Percentiles rank a stretch among this genome's conserved stretches.
Evolutionary conservation across 2,797 vertebrate genomes (phyloP).

Genomic region (Pampus argenteus): DNA sequence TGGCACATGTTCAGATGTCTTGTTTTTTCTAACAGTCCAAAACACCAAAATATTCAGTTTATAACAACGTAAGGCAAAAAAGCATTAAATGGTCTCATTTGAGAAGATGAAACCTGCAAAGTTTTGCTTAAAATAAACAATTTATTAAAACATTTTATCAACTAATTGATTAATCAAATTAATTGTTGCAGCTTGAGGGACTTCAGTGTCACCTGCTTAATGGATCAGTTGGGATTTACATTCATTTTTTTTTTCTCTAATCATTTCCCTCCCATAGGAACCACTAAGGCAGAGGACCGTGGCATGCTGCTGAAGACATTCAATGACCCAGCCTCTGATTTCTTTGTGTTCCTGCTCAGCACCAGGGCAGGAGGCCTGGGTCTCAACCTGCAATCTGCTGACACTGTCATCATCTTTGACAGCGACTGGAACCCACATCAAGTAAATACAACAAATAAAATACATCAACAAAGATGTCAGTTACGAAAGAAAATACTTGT

Average conservation of each 20-base stretch:
- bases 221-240: background rate
- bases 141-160: background rate
- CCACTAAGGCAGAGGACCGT: slow-evolving; percentile 97
- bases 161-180: background rate
- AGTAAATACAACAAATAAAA: slow-evolving; percentile 72
- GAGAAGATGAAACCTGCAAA: no score
- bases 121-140: no score
- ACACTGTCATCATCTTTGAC: slow-evolving; percentile 97
- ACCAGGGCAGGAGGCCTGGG: slow-evolving; percentile 95
- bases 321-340: slow-evolving; percentile 92
- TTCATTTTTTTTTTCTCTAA: background rate
- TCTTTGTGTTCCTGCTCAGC: slow-evolving; percentile 97
- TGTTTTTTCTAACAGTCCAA: no score
- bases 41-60: no score
- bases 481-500: background rate
- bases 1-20: no score
- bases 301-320: slow-evolving; percentile 96
- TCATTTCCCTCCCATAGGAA: slow-evolving; percentile 81
- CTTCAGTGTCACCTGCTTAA: background rate
- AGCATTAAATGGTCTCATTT: no score
- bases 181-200: background rate
- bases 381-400: slow-evolving; percentile 96
- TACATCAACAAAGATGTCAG: background rate
- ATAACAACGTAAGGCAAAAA: no score
- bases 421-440: slow-evolving; percentile 99